Evolutionary conservation across 2,113 vertebrate genomes (phyloP), one percentile per base, ranked within the genome.

Genomic region (Rafetus swinhoei): DNA sequence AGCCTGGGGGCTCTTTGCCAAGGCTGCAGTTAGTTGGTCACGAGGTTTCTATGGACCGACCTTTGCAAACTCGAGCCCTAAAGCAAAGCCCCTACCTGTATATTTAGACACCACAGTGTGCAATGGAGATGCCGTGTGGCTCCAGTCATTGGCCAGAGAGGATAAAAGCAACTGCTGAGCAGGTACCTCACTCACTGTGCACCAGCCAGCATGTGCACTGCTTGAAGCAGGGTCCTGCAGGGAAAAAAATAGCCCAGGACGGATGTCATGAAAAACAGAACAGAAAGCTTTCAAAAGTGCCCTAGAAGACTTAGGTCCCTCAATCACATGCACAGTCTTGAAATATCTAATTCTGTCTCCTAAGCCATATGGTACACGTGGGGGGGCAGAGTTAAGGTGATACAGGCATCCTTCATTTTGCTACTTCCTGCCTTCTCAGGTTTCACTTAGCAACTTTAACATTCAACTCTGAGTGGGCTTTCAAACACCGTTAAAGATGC

Each of bases 221-320:
- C 35, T 85, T n/a, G 79, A 96, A 52, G 60, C 25, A 83, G 53
- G 1, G 0, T 0, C 21, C 50, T 52, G 50, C 81, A 93, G 93
- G 45, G 45, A 84, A 21, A 92, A 96, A 96, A 95, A 95, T 83
- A 95, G 93, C 95, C 90, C 87, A 55, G 91, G 69, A 25, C 88
- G 25, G 4, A n/a, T 90, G 91, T 95, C 89, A 93, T 91, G 91
- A 85, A 11, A 69, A 60, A 50, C 18, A 7, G 3, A 4, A 21
- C 12, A 39, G n/a, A 94, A 89, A 95, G 85, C n/a, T 60, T 95
- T 91, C 87, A 93, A 90, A 86, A 82, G 85, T 92, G 94, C 83
- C 4, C 0, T 1, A 19, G 45, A 53, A 95, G 59, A 79, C 96
- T 60, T 39, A 0, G 84, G 45, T 93, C 96, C 54, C 94, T 95